A percentile compares a stretch with the other conserved stretches of the same genome.
Conservation (phyloP, 2,113 vertebrate genomes). For the Circaetus cinerascens region DNA sequence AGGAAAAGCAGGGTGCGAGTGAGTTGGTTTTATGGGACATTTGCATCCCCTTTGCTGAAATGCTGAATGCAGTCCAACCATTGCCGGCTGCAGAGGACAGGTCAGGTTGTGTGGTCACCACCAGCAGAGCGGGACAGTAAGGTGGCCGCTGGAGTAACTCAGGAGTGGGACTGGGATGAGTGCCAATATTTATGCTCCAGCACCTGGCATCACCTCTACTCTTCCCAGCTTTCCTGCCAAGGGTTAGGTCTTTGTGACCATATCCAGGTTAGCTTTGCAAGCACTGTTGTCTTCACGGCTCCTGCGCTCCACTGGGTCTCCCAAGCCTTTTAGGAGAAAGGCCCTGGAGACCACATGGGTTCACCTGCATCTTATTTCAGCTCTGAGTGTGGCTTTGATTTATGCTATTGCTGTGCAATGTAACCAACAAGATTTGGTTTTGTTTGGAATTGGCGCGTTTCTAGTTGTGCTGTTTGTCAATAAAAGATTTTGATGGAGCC, state of each 20-base stretch:
- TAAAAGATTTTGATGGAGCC: background rate
- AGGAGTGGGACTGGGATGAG: background rate
- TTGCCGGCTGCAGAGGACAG: background rate
- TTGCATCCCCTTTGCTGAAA: background rate
- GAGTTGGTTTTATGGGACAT: background rate
- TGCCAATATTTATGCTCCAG: fast-evolving
- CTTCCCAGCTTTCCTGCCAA: background rate
- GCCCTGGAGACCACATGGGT: background rate
- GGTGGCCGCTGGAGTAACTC: background rate
- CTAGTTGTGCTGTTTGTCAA: background rate
- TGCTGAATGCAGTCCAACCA: background rate
- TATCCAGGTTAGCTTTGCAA: background rate
- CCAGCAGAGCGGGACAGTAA: background rate
- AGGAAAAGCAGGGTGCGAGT: background rate
- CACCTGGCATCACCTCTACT: background rate
- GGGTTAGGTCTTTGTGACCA: background rate
- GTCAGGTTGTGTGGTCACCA: background rate
- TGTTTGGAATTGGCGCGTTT: fast-evolving
- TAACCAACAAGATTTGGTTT: background rate
- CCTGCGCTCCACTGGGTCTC: background rate
- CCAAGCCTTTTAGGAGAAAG: background rate
- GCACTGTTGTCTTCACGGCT: background rate
- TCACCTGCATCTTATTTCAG: background rate
- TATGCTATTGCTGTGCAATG: background rate
- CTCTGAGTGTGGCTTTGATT: background rate